A percentile compares a stretch with the other conserved stretches of the same genome.
Evolutionary conservation across 2,888 invertebrate genomes (phyloP).

Genomic region (Morpho helenor): DNA sequence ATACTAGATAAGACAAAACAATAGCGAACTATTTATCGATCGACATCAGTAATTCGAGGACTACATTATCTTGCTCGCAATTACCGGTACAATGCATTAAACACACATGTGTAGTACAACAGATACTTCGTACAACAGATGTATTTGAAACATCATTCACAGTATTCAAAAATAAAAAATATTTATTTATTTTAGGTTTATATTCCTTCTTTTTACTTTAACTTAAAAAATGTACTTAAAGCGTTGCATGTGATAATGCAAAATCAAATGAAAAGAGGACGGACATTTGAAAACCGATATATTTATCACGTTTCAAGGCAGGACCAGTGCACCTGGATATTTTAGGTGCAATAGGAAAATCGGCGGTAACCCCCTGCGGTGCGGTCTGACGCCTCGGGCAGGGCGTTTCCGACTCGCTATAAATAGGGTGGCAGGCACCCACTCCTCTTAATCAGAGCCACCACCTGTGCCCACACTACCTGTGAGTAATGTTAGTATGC

Average conservation of each 20-base stretch:
- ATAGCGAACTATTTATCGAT: no score
- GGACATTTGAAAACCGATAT: slow-evolving; percentile 23
- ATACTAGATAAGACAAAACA: no score
- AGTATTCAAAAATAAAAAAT: no score
- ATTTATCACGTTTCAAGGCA: slow-evolving; percentile 24
- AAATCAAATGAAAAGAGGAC: slow-evolving; percentile 15
- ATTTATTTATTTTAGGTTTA: no score
- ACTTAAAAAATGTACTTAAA: neutral
- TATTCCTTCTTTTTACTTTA: no score
- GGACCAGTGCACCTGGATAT: slow-evolving; percentile 34
- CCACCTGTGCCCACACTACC: slow-evolving; percentile 54
- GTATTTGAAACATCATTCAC: no score
- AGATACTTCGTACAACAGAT: no score
- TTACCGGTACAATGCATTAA: no score
- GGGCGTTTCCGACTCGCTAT: slow-evolving; percentile 51
- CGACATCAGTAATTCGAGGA: no score
- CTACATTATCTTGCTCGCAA: no score
- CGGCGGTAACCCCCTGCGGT: slow-evolving; percentile 45
- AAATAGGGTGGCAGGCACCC: slow-evolving; percentile 52
- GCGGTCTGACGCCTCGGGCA: slow-evolving; percentile 43
- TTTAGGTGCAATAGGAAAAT: slow-evolving; percentile 36
- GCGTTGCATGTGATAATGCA: slow-evolving; percentile 8
- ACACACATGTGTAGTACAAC: no score
- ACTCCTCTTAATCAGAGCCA: slow-evolving; percentile 62
- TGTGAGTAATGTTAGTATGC: slow-evolving; percentile 33